phyloP scores from a whole-genome alignment of 2,113 vertebrate species.

The Orientallactaga bullata region DNA sequence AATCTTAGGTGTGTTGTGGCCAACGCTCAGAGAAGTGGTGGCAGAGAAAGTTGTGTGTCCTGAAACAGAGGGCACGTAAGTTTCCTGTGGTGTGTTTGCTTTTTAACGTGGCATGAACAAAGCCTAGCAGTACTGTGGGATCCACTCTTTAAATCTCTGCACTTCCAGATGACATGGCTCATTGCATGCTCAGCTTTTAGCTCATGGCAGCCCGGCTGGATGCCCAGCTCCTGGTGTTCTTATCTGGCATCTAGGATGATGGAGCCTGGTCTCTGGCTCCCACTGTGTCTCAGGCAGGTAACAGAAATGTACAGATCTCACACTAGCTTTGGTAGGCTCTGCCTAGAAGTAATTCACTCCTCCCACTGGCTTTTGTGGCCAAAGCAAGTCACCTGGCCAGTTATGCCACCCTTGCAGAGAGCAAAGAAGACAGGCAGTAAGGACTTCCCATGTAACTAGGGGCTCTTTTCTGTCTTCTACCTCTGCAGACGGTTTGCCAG shows the following conservation, averaged over 20 bases:
- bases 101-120: neutral
- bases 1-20: fast-evolving
- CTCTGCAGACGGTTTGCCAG: slow-evolving; percentile 86
- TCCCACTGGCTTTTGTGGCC: neutral
- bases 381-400: neutral
- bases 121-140: neutral
- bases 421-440: neutral
- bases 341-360: neutral
- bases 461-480: neutral
- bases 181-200: fast-evolving
- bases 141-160: neutral
- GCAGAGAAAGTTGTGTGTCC: fast-evolving
- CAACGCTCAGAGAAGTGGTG: fast-evolving
- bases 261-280: neutral
- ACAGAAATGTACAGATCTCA: neutral
- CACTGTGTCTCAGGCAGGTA: neutral
- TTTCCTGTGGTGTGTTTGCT: neutral
- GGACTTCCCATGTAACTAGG: fast-evolving
- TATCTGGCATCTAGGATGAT: neutral
- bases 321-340: neutral
- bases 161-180: neutral
- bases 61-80: neutral
- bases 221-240: neutral
- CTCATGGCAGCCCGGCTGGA: fast-evolving
- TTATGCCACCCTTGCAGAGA: neutral